Conservation (phyloP, 2,888 invertebrate genomes). For the Thera britannica region DNA sequence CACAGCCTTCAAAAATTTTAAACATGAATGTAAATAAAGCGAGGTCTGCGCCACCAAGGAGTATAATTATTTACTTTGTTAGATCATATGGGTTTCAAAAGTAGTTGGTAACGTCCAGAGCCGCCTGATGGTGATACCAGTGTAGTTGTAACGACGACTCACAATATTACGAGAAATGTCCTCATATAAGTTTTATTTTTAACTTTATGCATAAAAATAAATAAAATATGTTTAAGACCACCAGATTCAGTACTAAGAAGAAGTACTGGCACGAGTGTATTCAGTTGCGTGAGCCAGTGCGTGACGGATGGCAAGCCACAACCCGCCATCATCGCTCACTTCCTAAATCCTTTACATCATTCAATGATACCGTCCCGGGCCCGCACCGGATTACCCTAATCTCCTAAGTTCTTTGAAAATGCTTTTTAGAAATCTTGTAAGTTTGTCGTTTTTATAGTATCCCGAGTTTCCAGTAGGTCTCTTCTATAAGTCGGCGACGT, state of each 20-base stretch:
- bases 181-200: background rate
- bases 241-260: too few relatives aligned
- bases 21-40: too few relatives aligned
- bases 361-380: slow-evolving; percentile 6
- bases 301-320: background rate
- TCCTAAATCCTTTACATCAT: slow-evolving; percentile 4
- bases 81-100: slow-evolving; percentile 13
- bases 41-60: too few relatives aligned
- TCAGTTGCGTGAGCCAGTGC: background rate
- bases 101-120: slow-evolving; percentile 7
- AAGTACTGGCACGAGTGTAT: too few relatives aligned
- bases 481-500: slow-evolving; percentile 21
- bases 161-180: background rate
- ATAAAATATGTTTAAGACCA: too few relatives aligned
- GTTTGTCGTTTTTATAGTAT: slow-evolving; percentile 28
- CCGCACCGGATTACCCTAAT: slow-evolving; percentile 16
- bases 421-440: slow-evolving; percentile 24
- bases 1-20: too few relatives aligned
- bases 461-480: slow-evolving; percentile 32
- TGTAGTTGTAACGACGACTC: slow-evolving; percentile 4
- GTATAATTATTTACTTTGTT: background rate
- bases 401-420: slow-evolving; percentile 17
- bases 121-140: slow-evolving; percentile 18
- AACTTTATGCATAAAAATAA: too few relatives aligned
- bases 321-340: slow-evolving; percentile 7